A percentile compares a stretch with the other conserved stretches of the same genome.
Conservation (phyloP, 2,888 invertebrate species). For the Harmothoe impar region DNA sequence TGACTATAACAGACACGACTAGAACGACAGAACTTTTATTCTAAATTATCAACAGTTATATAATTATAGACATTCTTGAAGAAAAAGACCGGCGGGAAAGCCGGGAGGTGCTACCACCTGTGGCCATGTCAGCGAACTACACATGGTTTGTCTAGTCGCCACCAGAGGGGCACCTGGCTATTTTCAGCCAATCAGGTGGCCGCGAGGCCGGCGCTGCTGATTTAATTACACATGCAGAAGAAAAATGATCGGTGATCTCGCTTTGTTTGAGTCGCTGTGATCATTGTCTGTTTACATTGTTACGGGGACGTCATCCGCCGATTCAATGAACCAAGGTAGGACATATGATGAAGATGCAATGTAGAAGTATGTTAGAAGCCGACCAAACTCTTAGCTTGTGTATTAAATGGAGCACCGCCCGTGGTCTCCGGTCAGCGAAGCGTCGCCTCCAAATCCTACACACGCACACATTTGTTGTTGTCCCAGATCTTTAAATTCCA, state of each 20-base stretch:
- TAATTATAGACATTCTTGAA: too few relatives aligned
- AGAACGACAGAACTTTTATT: too few relatives aligned
- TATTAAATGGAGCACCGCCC: too few relatives aligned
- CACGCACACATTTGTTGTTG: slow-evolving; percentile 13
- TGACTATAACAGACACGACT: too few relatives aligned
- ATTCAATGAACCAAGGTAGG: slow-evolving; percentile 54
- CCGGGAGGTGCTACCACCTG: too few relatives aligned
- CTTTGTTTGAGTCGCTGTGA: slow-evolving; percentile 40
- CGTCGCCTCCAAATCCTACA: not conserved
- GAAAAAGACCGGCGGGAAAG: not conserved
- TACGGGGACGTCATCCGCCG: slow-evolving; percentile 58
- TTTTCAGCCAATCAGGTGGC: slow-evolving; percentile 50
- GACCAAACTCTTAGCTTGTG: too few relatives aligned
- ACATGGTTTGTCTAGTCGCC: too few relatives aligned
- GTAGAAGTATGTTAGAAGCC: too few relatives aligned
- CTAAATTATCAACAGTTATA: too few relatives aligned
- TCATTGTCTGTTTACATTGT: slow-evolving; percentile 58
- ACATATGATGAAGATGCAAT: not conserved
- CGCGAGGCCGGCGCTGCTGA: not conserved
- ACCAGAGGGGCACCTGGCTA: not conserved
- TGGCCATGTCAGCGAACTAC: too few relatives aligned
- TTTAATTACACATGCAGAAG: slow-evolving; percentile 61
- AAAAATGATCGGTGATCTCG: slow-evolving; percentile 37
- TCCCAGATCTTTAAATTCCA: not conserved
- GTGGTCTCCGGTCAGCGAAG: not conserved